Conservation (phyloP, 2,113 vertebrate species). For the Phrynosoma blainvillii region DNA sequence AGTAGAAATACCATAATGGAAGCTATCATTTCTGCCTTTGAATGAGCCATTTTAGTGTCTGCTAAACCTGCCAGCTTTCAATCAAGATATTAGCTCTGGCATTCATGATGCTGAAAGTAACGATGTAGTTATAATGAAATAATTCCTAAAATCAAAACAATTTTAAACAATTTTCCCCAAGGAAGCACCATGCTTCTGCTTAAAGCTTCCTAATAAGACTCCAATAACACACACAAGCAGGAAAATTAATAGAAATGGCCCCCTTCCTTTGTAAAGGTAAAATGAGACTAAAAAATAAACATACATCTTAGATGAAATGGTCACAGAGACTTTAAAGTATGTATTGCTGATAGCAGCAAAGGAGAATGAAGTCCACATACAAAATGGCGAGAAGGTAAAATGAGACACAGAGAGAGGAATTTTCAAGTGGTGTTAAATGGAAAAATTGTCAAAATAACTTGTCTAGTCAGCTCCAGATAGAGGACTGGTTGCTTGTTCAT, state of each 20-base stretch:
- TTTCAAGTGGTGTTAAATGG: neutral
- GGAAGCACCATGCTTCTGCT: neutral
- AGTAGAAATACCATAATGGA: neutral
- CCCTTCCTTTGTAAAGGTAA: neutral
- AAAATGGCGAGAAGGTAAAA: neutral
- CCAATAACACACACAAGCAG: neutral
- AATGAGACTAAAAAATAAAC: neutral
- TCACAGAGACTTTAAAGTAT: neutral
- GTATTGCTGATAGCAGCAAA: neutral
- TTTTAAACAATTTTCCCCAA: neutral
- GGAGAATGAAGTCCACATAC: neutral
- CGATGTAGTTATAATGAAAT: neutral
- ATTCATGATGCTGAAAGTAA: constrained; percentile 6
- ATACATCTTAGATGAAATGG: neutral
- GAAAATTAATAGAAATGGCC: neutral
- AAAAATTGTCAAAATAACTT: neutral
- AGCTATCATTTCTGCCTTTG: neutral
- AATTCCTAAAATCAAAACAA: constrained; percentile 24
- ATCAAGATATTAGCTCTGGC: neutral
- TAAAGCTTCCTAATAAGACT: neutral
- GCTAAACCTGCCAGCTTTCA: neutral
- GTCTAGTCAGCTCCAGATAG: neutral
- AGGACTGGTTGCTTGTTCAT: no score
- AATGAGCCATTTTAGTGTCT: constrained; percentile 8
- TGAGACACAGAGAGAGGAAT: neutral